These are phyloP conservation scores for Drosophila mettleri DNA, from an alignment of 2,888 invertebrate species.

Conservation along the genomic window DNA sequence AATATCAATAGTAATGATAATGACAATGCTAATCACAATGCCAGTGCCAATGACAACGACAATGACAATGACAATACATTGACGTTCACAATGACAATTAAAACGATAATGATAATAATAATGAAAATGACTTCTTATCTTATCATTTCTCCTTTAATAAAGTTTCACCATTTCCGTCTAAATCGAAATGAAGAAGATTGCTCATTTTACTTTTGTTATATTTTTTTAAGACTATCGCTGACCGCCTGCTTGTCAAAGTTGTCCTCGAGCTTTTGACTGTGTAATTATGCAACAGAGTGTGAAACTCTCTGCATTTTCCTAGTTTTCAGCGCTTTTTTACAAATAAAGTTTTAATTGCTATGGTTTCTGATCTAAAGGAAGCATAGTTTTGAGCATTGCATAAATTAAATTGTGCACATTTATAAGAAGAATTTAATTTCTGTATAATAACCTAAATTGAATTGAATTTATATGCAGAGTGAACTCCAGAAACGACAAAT, in stretches of 20 bases:
- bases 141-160: neutral
- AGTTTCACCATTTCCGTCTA: too few relatives aligned
- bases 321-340: slow-evolving; percentile 22
- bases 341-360: slow-evolving; percentile 68
- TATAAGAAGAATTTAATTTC: neutral
- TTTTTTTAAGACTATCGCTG: neutral
- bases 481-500: slow-evolving; percentile 18
- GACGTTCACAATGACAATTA: too few relatives aligned
- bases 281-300: slow-evolving; percentile 37
- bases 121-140: neutral
- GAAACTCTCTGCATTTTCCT: slow-evolving; percentile 34
- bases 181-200: neutral
- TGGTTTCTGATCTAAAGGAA: slow-evolving; percentile 22
- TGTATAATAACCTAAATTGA: slow-evolving; percentile 1
- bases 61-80: neutral
- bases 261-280: slow-evolving; percentile 5
- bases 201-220: neutral
- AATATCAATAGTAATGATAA: too few relatives aligned
- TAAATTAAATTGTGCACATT: neutral
- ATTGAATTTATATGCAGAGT: neutral
- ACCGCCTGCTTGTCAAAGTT: slow-evolving; percentile 1
- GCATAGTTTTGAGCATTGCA: neutral
- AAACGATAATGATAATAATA: neutral
- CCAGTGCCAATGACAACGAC: too few relatives aligned
- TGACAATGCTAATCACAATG: neutral